Evolutionary conservation across 2,888 invertebrate genomes (phyloP).

Genomic region (Actias luna): DNA sequence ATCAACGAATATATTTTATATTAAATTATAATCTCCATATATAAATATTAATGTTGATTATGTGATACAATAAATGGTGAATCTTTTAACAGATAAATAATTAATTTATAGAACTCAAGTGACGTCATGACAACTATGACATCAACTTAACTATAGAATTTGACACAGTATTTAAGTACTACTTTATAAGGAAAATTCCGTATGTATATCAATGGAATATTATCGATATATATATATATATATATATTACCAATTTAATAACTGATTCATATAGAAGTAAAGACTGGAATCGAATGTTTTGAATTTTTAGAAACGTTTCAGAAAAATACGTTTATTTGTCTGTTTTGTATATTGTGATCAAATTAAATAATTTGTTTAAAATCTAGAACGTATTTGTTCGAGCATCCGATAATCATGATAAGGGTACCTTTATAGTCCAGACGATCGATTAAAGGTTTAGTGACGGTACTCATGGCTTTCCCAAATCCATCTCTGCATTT

Average conservation of each 20-base stretch:
- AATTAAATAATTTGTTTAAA: constrained; percentile 16
- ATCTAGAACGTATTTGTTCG: constrained; percentile 13
- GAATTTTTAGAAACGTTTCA: too few relatives aligned
- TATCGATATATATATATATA: neutral
- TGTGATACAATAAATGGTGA: too few relatives aligned
- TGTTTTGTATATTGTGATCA: neutral
- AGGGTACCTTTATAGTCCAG: constrained; percentile 35
- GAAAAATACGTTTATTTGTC: too few relatives aligned
- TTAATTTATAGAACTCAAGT: neutral
- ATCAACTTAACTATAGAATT: neutral
- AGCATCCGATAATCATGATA: constrained; percentile 30
- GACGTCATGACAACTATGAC: neutral
- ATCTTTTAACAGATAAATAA: too few relatives aligned
- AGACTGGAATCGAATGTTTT: too few relatives aligned
- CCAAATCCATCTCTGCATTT: constrained; percentile 34
- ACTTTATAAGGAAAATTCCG: neutral
- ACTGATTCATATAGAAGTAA: too few relatives aligned
- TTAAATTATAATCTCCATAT: too few relatives aligned
- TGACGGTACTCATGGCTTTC: constrained; percentile 34
- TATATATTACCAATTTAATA: neutral
- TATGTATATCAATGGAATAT: neutral
- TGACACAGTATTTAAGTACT: neutral
- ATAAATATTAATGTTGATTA: too few relatives aligned
- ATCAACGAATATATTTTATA: too few relatives aligned
- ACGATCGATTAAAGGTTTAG: constrained; percentile 46